These are phyloP conservation scores for human DNA, from an alignment of 2,113 vertebrate species.

Conservation along the genomic window DNA sequence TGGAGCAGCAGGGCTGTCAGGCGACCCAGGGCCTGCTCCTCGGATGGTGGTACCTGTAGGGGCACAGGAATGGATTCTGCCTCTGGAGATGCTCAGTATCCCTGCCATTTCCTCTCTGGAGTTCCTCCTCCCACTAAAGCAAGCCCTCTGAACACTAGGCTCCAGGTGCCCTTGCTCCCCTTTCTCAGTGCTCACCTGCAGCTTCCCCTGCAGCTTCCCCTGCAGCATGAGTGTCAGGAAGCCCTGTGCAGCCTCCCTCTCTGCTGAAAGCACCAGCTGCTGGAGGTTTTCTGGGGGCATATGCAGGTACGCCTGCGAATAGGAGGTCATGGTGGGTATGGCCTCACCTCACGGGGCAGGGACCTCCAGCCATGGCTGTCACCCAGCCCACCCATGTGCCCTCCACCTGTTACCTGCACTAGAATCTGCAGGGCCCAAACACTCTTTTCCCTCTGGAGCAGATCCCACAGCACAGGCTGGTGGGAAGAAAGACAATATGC, in stretches of 20 bases:
- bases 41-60: slow-evolving; percentile 85
- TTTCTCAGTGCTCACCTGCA: slow-evolving; percentile 79
- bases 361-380: neutral
- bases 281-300: slow-evolving; percentile 90
- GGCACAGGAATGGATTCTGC: neutral
- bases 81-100: neutral
- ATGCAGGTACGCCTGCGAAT: slow-evolving; percentile 87
- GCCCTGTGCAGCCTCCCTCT: slow-evolving; percentile 87
- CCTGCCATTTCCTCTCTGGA: neutral
- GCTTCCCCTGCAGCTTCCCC: slow-evolving; percentile 65
- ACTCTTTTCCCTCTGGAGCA: slow-evolving; percentile 89
- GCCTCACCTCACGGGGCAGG: neutral
- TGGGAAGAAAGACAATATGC: slow-evolving; percentile 46
- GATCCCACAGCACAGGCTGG: slow-evolving; percentile 91
- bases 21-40: slow-evolving; percentile 89
- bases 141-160: neutral
- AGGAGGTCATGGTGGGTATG: neutral
- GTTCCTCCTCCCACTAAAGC: neutral
- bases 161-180: neutral
- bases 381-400: neutral
- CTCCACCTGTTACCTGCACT: slow-evolving; percentile 85
- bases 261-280: slow-evolving; percentile 88
- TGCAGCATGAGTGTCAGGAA: slow-evolving; percentile 88
- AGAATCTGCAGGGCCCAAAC: slow-evolving; percentile 87
- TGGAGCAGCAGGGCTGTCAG: slow-evolving; percentile 91